phyloP scores from a whole-genome alignment of 2,113 vertebrate genomes.

The mouse (Mus musculus) region GRCm39 chr12:41279501-41280000 shows the following conservation, averaged over 20 bases:
- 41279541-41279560: not conserved
- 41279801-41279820: not conserved
- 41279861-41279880: not conserved
- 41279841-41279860: not conserved
- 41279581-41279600: constrained; percentile 13
- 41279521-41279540: constrained; percentile 11
- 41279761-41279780: not conserved
- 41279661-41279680: not conserved
- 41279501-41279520: constrained; percentile 28
- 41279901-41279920: not conserved
- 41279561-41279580: not conserved
- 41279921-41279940: not conserved
- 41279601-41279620: constrained; percentile 1
- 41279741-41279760: not conserved
- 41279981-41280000: not conserved
- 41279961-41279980: not conserved
- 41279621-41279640: not conserved
- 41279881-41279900: too few species aligned
- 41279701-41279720: not conserved
- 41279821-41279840: not conserved
- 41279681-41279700: not conserved
- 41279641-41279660: not conserved
- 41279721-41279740: not conserved
- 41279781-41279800: not conserved
- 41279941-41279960: not conserved